Base-by-base conservation (phyloP, 1,140 invertebrate species). In the Apolygus lucorum region DNA sequence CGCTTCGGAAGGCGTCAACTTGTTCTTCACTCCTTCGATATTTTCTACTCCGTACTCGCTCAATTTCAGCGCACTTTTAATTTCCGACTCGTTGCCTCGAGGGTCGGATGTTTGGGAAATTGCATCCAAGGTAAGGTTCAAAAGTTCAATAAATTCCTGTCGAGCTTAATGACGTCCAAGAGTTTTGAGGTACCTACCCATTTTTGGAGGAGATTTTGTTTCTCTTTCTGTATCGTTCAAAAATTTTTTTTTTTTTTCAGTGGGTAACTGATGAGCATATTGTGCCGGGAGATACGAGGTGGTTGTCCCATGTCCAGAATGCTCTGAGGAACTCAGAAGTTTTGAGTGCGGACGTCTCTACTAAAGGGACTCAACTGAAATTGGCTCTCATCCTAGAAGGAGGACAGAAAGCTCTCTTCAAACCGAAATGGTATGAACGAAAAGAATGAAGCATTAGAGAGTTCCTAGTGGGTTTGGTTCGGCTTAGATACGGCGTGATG, bases 351-450 rank as follows among this genome's bases (percentile, higher is more conserved):
- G 89, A 90, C 78, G 88, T 90, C 79, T 87, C 85, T 77, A 84
- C 77, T 63, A 84, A 87, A 77, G 95, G 95, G 64, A 96, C 94
- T 34, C 95, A 98, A 79, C 81, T 98, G 25, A 98, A 98, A 79
- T 78, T 97, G 17, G 79, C 91, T 73, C 76, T 96, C 21, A 84
- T 85, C 21, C 80, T 97, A 54, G 83, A 90, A 79, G 87, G 89
- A 24, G 86, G 88, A 28, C 86, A 93, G 74, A 88, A 87, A 78
- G 87, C 88, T 22, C 83, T 93, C 52, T 96, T 96, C 75, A 98
- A 97, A 80, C 95, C 95, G 26, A 90, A 90, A 77, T 92, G 93
- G 84, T 84, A 74, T 75, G 34, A n/a, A n/a, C n/a, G n/a, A n/a
- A n/a, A n/a, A n/a, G n/a, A n/a, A n/a, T n/a, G n/a, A n/a, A n/a